A percentile compares a stretch with the other conserved stretches of the same genome.
These are phyloP conservation scores for Bhutanitis thaidina DNA, from an alignment of 2,888 invertebrate species.

Conservation along the genomic window DNA sequence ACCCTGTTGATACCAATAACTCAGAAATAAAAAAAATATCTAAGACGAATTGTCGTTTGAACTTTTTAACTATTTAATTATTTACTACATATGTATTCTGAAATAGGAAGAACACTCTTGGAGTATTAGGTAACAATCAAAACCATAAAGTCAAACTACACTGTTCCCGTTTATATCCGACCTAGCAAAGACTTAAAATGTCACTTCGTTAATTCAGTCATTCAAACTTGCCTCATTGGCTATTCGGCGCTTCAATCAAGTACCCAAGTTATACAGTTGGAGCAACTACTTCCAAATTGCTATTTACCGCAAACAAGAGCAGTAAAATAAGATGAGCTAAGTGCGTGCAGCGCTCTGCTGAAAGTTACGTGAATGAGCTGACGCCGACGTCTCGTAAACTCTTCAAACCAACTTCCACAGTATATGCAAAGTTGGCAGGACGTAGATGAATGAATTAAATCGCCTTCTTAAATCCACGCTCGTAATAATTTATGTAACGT, in stretches of 20 bases:
- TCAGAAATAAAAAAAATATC: too few relatives aligned
- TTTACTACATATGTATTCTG: too few relatives aligned
- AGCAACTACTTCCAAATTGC: slow-evolving; percentile 66
- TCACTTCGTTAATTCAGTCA: slow-evolving; percentile 2
- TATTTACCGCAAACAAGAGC: slow-evolving; percentile 72
- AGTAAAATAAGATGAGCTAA: slow-evolving; percentile 67
- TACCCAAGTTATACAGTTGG: slow-evolving; percentile 40
- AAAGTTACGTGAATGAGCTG: slow-evolving; percentile 11
- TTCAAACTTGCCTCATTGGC: slow-evolving; percentile 15
- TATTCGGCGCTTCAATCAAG: slow-evolving; percentile 33
- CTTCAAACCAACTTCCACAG: slow-evolving; percentile 4
- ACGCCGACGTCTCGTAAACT: slow-evolving; percentile 11
- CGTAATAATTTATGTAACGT: too few relatives aligned
- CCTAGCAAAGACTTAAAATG: not conserved
- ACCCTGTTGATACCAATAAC: too few relatives aligned
- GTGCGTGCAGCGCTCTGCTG: slow-evolving; percentile 37
- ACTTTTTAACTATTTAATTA: too few relatives aligned
- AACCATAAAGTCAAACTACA: too few relatives aligned
- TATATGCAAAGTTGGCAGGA: not conserved
- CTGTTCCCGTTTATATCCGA: too few relatives aligned
- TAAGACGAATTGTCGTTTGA: too few relatives aligned
- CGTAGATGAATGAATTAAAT: not conserved
- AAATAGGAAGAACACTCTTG: too few relatives aligned
- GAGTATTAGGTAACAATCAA: too few relatives aligned
- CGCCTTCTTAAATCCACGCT: too few relatives aligned